These are phyloP conservation scores for Urocolius indicus DNA, from an alignment of 2,113 vertebrate genomes.

Conservation along the genomic window DNA sequence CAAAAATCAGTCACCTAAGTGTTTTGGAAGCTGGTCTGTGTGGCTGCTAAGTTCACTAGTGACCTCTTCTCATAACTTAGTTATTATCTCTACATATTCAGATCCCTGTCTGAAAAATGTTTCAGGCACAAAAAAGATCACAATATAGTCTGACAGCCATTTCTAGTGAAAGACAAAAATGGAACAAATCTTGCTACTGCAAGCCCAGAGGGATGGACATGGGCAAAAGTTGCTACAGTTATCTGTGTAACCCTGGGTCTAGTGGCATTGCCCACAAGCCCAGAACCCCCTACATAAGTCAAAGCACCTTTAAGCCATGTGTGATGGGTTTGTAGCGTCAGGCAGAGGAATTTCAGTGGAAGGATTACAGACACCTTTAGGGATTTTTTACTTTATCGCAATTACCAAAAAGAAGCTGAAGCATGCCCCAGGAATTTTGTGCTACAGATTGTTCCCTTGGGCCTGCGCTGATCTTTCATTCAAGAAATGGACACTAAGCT, in stretches of 20 bases:
- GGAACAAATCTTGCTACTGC: background rate
- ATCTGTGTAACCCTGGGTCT: background rate
- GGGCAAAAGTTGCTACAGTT: background rate
- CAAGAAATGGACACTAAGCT: background rate
- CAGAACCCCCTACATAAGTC: background rate
- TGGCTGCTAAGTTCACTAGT: background rate
- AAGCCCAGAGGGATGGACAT: background rate
- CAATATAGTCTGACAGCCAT: background rate
- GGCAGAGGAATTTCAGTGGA: background rate
- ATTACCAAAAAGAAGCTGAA: background rate
- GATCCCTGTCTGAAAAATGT: background rate
- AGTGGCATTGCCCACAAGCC: background rate
- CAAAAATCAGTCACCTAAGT: background rate
- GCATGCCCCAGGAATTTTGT: background rate
- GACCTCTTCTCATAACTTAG: background rate
- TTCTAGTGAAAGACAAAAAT: background rate
- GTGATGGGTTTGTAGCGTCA: background rate
- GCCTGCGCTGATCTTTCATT: background rate
- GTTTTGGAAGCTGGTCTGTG: background rate
- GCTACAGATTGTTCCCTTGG: background rate
- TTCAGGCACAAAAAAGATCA: background rate
- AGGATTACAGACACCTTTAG: background rate
- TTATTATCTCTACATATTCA: background rate
- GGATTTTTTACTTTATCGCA: background rate
- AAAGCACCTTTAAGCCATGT: background rate